A percentile compares a stretch with the other conserved stretches of the same genome.
phyloP scores from a whole-genome alignment of 2,888 invertebrate species.

The Lepetodrilus schrolli region DNA sequence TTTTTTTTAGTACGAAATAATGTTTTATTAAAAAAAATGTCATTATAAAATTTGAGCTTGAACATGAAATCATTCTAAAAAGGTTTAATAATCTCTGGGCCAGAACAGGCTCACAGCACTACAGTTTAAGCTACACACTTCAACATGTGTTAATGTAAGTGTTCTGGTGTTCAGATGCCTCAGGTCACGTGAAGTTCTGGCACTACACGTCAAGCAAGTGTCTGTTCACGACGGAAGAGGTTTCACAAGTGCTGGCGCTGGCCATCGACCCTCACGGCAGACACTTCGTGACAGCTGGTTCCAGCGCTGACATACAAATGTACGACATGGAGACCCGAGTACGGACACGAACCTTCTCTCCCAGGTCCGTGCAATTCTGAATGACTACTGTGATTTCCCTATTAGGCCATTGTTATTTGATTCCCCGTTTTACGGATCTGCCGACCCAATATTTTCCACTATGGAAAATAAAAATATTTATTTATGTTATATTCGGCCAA shows the following conservation, averaged over 20 bases:
- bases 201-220: slow-evolving; percentile 72
- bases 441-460: no score
- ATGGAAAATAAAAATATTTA: no score
- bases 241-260: slow-evolving; percentile 62
- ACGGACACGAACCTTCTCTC: slow-evolving; percentile 63
- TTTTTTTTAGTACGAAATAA: no score
- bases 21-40: no score
- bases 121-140: background rate
- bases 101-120: background rate
- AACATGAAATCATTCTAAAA: no score
- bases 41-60: no score
- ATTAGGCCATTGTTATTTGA: no score
- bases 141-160: slow-evolving; percentile 69
- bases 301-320: slow-evolving; percentile 66
- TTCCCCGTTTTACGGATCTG: no score
- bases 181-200: slow-evolving; percentile 73
- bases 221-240: slow-evolving; percentile 66
- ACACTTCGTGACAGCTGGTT: slow-evolving; percentile 69
- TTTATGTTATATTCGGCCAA: no score
- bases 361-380: no score
- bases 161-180: slow-evolving; percentile 71
- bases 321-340: slow-evolving; percentile 72
- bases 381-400: no score
- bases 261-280: slow-evolving; percentile 63
- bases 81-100: background rate